Conservation (phyloP, 92 coral and sea anemone genomes). For the Palythoa heliodiscus region DNA sequence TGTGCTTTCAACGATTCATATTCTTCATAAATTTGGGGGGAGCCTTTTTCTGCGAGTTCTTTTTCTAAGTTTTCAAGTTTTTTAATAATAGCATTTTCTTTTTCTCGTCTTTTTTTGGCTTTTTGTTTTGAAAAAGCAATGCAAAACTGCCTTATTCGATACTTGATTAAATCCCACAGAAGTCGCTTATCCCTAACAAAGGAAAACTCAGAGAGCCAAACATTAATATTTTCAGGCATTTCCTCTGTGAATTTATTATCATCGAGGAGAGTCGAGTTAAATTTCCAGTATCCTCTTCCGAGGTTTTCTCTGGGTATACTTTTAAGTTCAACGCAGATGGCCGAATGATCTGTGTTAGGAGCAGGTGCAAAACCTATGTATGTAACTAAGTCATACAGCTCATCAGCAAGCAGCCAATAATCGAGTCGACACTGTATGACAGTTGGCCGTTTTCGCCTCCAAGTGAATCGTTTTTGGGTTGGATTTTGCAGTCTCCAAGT, state of each 20-base stretch:
- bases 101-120: constrained; percentile 4
- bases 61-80: background rate
- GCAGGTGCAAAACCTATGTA: constrained; percentile 31
- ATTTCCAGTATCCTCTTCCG: constrained; percentile 47
- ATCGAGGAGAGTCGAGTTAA: constrained; percentile 35
- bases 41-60: constrained; percentile 2
- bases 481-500: no score
- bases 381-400: constrained; percentile 33
- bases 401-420: constrained; percentile 31
- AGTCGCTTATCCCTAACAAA: background rate
- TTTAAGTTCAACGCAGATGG: constrained; percentile 38
- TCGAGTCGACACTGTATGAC: constrained; percentile 17
- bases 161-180: constrained; percentile 9
- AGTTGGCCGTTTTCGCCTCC: background rate
- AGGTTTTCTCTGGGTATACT: constrained; percentile 19
- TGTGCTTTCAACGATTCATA: background rate
- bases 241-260: constrained; percentile 33
- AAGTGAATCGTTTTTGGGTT: background rate
- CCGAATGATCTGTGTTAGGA: constrained; percentile 42
- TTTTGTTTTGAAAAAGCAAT: background rate
- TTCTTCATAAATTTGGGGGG: constrained; percentile 6
- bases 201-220: constrained; percentile 19
- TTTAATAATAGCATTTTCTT: background rate
- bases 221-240: constrained; percentile 21
- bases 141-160: constrained; percentile 7